These are phyloP conservation scores for Marmota flaviventris DNA, from an alignment of 2,113 vertebrate species.

Conservation along the genomic window DNA sequence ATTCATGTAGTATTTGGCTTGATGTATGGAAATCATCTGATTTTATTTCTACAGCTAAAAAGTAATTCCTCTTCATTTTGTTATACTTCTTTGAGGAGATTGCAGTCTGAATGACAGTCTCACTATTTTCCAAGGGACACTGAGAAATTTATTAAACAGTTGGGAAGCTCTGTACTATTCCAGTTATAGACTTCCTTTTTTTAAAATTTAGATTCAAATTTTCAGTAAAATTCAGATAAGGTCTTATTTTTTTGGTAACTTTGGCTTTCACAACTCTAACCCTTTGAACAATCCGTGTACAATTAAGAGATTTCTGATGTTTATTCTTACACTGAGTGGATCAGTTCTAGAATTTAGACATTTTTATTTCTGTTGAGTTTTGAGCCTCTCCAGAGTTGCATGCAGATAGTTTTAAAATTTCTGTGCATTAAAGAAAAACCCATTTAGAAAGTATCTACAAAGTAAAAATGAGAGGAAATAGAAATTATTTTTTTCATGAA, in stretches of 20 bases:
- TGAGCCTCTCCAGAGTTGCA: constrained; percentile 27
- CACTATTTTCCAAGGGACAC: not conserved
- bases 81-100: not conserved
- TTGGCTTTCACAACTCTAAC: constrained; percentile 38
- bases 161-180: constrained; percentile 34
- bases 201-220: not conserved
- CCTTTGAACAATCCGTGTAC: constrained; percentile 37
- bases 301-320: constrained; percentile 57
- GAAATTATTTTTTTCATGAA: constrained; percentile 77
- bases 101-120: not conserved
- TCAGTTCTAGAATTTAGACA: constrained; percentile 50
- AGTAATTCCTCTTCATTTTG: not conserved
- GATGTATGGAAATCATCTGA: not conserved
- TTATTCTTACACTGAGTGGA: constrained; percentile 21
- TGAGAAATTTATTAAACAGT: not conserved
- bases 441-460: constrained; percentile 67
- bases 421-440: constrained; percentile 54
- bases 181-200: not conserved
- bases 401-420: constrained; percentile 70
- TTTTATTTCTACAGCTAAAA: not conserved
- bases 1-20: not conserved
- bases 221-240: constrained; percentile 50
- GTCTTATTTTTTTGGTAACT: constrained; percentile 53
- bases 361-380: constrained; percentile 43
- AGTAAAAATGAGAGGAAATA: constrained; percentile 65